Evolutionary conservation across 2,797 vertebrate species (phyloP).

Genomic region (Emys orbicularis): DNA sequence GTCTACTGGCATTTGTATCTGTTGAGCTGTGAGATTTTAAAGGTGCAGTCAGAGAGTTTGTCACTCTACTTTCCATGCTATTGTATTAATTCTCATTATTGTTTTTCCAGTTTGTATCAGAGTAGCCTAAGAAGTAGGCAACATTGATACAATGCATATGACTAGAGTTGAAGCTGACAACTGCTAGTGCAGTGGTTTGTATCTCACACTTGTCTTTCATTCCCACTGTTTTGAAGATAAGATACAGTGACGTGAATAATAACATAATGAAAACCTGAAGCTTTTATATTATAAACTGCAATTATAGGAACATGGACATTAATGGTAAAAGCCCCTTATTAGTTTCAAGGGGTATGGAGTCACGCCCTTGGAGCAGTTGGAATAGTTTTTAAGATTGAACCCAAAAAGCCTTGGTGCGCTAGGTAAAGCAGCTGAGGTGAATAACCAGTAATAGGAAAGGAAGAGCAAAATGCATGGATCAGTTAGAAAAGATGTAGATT

Average conservation of each 20-base stretch:
- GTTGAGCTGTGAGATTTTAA: not conserved
- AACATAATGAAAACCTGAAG: not conserved
- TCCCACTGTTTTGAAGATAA: not conserved
- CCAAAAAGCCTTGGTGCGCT: not conserved
- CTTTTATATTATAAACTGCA: not conserved
- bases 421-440: not conserved
- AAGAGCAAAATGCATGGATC: not conserved
- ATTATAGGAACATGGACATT: not conserved
- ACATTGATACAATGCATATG: not conserved
- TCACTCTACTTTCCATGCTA: not conserved
- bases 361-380: not conserved
- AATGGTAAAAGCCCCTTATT: not conserved
- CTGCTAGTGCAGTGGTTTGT: not conserved
- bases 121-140: not conserved
- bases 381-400: not conserved
- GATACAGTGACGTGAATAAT: not conserved
- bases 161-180: not conserved
- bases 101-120: not conserved
- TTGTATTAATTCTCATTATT: not conserved
- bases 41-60: not conserved
- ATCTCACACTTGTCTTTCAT: not conserved
- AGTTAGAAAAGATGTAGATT: rapidly evolving
- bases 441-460: not conserved
- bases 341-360: not conserved
- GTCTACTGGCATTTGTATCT: not conserved